Conservation (phyloP, 2,113 vertebrate genomes). For the Notechis scutatus region DNA sequence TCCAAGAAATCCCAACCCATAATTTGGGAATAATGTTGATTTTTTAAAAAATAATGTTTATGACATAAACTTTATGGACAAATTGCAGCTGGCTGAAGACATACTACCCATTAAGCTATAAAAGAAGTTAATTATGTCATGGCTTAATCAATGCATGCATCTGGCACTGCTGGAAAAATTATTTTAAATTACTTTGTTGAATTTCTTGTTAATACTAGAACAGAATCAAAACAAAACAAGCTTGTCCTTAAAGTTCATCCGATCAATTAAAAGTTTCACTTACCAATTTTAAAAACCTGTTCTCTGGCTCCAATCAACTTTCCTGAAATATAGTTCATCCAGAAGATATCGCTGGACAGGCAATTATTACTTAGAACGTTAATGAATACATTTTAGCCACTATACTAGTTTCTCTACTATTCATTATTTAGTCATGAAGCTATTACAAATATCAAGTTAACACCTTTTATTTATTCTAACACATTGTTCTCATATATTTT, state of each 20-base stretch:
- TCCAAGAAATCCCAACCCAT: neutral
- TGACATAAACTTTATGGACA: neutral
- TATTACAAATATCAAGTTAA: neutral
- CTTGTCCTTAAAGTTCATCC: neutral
- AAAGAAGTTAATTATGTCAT: neutral
- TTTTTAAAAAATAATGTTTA: neutral
- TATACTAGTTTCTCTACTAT: neutral
- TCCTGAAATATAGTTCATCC: neutral
- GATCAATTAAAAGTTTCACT: neutral
- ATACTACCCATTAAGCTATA: neutral
- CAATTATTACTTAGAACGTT: neutral
- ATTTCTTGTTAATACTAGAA: neutral
- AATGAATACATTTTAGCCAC: neutral
- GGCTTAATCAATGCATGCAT: neutral
- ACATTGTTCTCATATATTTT: neutral
- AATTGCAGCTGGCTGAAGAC: neutral
- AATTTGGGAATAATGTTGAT: neutral
- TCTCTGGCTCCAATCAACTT: neutral
- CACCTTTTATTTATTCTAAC: neutral
- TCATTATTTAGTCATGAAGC: neutral
- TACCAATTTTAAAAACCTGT: neutral
- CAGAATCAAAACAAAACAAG: neutral
- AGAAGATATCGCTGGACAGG: neutral
- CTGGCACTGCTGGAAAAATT: neutral
- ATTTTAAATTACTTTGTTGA: neutral